phyloP scores from a whole-genome alignment of 1,140 invertebrate genomes.

The Pseudomyrmex flavicornis region DNA sequence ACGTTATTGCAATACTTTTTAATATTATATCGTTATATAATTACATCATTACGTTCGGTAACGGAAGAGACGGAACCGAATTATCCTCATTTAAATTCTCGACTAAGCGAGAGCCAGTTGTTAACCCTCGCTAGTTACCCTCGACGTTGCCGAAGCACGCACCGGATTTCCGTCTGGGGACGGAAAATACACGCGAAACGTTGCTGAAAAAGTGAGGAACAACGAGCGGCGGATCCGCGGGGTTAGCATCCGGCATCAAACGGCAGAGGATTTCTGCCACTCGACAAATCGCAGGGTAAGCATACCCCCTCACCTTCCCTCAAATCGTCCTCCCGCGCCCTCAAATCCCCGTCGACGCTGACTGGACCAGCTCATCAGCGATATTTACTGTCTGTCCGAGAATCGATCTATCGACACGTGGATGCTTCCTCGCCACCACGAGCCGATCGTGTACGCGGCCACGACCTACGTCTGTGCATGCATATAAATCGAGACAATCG shows the following conservation, averaged over 20 bases:
- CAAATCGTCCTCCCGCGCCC: slow-evolving; percentile 27
- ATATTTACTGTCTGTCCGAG: slow-evolving; percentile 81
- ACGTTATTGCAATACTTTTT: neutral
- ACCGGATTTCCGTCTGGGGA: neutral
- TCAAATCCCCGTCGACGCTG: slow-evolving; percentile 64
- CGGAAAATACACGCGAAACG: slow-evolving; percentile 42
- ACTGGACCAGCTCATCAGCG: slow-evolving; percentile 77
- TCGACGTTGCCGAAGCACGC: slow-evolving; percentile 39
- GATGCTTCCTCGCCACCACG: neutral
- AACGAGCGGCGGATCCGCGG: slow-evolving; percentile 28
- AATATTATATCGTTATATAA: slow-evolving; percentile 10
- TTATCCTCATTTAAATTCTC: slow-evolving; percentile 26
- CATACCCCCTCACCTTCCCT: neutral
- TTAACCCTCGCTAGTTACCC: slow-evolving; percentile 47
- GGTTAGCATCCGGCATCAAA: neutral
- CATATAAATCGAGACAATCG: slow-evolving; percentile 83
- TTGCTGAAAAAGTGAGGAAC: slow-evolving; percentile 60
- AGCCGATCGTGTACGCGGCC: slow-evolving; percentile 29
- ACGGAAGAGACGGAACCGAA: neutral
- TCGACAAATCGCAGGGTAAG: slow-evolving; percentile 75
- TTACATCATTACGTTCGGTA: neutral
- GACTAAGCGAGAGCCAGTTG: neutral
- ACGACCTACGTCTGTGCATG: slow-evolving; percentile 70
- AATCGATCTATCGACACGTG: slow-evolving; percentile 73
- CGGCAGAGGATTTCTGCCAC: slow-evolving; percentile 61